These are phyloP conservation scores for Corticium candelabrum DNA, from an alignment of 37 sponge, comb jelly and placozoan genomes.

Conservation along the genomic window DNA sequence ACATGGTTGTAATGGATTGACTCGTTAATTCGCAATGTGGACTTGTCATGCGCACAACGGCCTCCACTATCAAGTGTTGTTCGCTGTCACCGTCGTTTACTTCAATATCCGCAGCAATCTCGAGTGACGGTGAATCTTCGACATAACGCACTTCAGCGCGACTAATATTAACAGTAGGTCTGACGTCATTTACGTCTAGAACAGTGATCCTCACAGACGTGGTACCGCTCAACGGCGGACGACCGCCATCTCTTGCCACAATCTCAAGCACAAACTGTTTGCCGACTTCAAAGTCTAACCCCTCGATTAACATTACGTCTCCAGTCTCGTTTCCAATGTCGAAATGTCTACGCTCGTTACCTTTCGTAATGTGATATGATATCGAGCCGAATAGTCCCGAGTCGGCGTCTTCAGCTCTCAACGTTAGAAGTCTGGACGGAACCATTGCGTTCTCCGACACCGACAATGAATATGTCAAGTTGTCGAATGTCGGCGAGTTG, in stretches of 20 bases:
- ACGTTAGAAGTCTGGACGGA: background rate
- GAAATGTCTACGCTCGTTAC: background rate
- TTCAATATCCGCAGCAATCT: background rate
- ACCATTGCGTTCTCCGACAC: background rate
- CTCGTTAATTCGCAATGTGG: too few relatives aligned
- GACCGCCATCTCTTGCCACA: background rate
- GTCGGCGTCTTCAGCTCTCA: background rate
- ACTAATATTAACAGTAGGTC: background rate
- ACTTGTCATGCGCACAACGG: too few relatives aligned
- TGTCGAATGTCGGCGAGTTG: background rate
- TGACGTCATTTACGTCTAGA: background rate
- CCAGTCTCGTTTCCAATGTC: background rate
- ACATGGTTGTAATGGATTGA: too few relatives aligned
- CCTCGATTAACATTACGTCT: background rate
- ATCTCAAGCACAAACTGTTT: background rate
- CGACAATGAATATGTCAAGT: background rate
- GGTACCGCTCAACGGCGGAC: background rate
- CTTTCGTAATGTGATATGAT: background rate
- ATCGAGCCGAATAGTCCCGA: background rate
- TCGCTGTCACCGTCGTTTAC: background rate
- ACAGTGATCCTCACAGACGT: background rate
- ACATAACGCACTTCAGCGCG: background rate
- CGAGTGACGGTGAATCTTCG: background rate
- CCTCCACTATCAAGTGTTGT: background rate
- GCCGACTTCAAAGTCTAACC: background rate